These are phyloP conservation scores for Huso huso DNA, from an alignment of 2,797 vertebrate genomes.

Conservation along the genomic window DNA sequence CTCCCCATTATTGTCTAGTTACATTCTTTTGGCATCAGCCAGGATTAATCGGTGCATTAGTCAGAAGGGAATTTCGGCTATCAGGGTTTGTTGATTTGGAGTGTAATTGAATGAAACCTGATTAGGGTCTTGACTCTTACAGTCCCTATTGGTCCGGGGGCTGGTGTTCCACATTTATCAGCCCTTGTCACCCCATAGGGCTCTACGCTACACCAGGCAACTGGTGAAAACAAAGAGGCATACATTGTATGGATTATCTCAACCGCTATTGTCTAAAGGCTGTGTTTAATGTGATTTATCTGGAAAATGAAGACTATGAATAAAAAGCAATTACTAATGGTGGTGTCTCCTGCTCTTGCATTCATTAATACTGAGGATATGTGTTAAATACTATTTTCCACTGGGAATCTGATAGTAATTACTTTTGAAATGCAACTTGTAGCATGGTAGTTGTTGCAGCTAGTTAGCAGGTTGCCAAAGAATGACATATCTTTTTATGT, in stretches of 20 bases:
- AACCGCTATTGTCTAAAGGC: conserved; percentile 85
- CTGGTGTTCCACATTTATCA: conserved; percentile 60
- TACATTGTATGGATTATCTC: conserved; percentile 84
- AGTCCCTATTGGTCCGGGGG: conserved; percentile 59
- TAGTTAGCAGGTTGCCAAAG: conserved; percentile 41
- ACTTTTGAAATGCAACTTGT: conserved; percentile 48
- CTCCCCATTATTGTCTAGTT: conserved; percentile 72
- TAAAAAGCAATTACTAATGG: conserved; percentile 81
- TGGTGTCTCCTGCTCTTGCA: conserved; percentile 59
- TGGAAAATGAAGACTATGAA: conserved; percentile 75
- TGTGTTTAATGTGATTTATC: conserved; percentile 93
- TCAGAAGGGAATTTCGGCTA: conserved; percentile 66
- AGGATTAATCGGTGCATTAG: conserved; percentile 65
- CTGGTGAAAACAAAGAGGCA: conserved; percentile 67
- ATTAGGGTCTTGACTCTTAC: conserved; percentile 52
- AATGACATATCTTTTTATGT: conserved; percentile 1
- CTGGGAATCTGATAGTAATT: conserved; percentile 39
- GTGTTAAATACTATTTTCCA: conserved; percentile 36
- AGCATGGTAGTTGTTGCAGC: conserved; percentile 35
- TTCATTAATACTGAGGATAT: conserved; percentile 60
- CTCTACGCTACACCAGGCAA: conserved; percentile 67
- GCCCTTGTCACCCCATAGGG: conserved; percentile 54
- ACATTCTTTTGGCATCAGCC: conserved; percentile 59
- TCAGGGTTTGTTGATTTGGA: conserved; percentile 63
- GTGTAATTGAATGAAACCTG: conserved; percentile 59